phyloP scores from a whole-genome alignment of 2,113 vertebrate species.

The Ceyx margarethae region DNA sequence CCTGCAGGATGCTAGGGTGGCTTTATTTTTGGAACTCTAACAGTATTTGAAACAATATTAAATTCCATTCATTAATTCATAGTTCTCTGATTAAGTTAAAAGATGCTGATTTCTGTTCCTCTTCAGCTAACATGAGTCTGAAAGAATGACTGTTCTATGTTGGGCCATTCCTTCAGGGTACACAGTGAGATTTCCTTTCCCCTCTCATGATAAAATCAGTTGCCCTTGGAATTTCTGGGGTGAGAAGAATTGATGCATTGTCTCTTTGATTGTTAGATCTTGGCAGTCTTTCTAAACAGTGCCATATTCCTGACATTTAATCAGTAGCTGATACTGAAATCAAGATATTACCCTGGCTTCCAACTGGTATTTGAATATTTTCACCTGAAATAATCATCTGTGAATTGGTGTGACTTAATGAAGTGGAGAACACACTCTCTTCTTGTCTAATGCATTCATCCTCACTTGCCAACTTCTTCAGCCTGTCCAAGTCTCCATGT shows the following conservation, averaged over 20 bases:
- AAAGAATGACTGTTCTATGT: not conserved
- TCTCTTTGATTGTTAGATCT: not conserved
- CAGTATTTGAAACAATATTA: not conserved
- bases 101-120: not conserved
- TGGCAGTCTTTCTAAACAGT: not conserved
- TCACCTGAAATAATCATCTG: slow-evolving; percentile 1
- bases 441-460: not conserved
- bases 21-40: not conserved
- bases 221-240: not conserved
- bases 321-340: not conserved
- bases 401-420: not conserved
- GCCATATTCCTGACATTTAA: slow-evolving; percentile 1
- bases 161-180: not conserved
- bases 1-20: not conserved
- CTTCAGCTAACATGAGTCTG: not conserved
- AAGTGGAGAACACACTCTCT: not conserved
- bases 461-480: not conserved
- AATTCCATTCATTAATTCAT: not conserved
- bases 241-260: not conserved
- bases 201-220: not conserved
- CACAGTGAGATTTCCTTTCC: not conserved
- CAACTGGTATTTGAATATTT: slow-evolving; percentile 34
- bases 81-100: not conserved
- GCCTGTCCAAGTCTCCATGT: not conserved
- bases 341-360: not conserved